Evolutionary conservation across 2,797 vertebrate genomes (phyloP).

Genomic region (Betta splendens): DNA sequence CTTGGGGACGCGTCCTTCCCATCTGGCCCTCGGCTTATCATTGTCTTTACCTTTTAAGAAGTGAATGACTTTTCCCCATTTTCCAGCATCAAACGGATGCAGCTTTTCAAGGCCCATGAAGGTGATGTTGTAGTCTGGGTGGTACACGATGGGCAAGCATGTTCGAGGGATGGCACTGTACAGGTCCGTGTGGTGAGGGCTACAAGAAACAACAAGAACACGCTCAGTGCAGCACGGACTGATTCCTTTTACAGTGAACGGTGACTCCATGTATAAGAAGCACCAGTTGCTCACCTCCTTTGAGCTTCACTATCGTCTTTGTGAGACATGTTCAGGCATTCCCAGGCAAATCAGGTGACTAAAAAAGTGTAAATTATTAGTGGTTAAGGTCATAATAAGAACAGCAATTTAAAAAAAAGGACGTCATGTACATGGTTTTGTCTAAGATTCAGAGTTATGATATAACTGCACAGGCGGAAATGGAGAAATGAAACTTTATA

Average conservation of each 20-base stretch:
- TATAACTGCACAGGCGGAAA: background rate
- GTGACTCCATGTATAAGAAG: too few relatives aligned
- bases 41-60: slow-evolving; percentile 90
- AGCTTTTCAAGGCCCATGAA: slow-evolving; percentile 96
- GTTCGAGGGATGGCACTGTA: slow-evolving; percentile 80
- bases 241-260: slow-evolving; percentile 6
- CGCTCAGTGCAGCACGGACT: background rate
- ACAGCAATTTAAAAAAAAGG: background rate
- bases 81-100: slow-evolving; percentile 95
- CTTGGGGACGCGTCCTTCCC: slow-evolving; percentile 18
- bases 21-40: slow-evolving; percentile 5
- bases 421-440: background rate
- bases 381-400: background rate
- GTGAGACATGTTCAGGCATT: slow-evolving; percentile 77
- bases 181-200: slow-evolving; percentile 85
- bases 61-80: slow-evolving; percentile 95
- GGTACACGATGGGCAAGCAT: slow-evolving; percentile 92
- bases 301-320: slow-evolving; percentile 70
- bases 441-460: background rate
- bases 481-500: slow-evolving; percentile 19
- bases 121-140: slow-evolving; percentile 94
- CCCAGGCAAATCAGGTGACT: slow-evolving; percentile 59
- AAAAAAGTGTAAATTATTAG: background rate
- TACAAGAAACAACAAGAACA: slow-evolving; percentile 55
- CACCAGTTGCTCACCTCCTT: slow-evolving; percentile 63